Base-by-base conservation (phyloP, 1,140 invertebrate species). In the Anoplophora glabripennis region DNA sequence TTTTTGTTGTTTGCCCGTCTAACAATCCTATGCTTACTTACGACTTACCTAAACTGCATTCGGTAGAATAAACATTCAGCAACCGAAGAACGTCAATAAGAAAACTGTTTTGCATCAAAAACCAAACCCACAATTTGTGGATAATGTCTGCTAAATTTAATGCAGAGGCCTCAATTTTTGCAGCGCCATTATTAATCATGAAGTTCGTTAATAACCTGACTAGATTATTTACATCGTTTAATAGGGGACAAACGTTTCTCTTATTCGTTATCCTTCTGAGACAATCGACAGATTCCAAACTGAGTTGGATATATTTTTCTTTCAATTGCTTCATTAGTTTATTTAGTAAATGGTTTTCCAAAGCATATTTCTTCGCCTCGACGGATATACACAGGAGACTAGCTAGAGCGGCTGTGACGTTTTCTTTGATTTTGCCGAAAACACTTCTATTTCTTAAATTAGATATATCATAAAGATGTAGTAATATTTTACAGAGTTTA, bases 41-140 rank as follows among this genome's bases (percentile, higher is more conserved):
- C n/a, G n/a, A n/a, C n/a, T n/a, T 68, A 81, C 81, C 80, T 73
- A 70, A 60, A 7, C 67, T 53, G 65, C 77, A 82, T 57, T 79
- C 70, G 5, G 79, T 76, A 4, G 81, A 83, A 44, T 79, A 82
- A 0, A 80, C 82, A 44, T 77, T 79, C 11, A 84, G 60, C 56
- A 82, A 69, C 65, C 79, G 79, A 15, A 84, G 68, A n/a, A 72
- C 74, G 41, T 72, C 70, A 4, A 74, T 64, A 0, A 78, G 46
- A 7, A 78, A 67, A 45, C 40, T 61, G 59, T 77, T 77, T 61
- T 78, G 76, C n/a, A 76, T 67, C 10, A 66, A 70, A 53, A 80
- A 77, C 79, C 81, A 81, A 14, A 69, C 68, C 81, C 82, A 83
- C 15, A 83, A 61, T 68, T 84, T 84, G 54, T 83, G 81, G 7